A percentile compares a stretch with the other conserved stretches of the same genome.
Evolutionary conservation across 2,797 vertebrate genomes (phyloP).

Genomic region (Pseudochirops cupreus): DNA sequence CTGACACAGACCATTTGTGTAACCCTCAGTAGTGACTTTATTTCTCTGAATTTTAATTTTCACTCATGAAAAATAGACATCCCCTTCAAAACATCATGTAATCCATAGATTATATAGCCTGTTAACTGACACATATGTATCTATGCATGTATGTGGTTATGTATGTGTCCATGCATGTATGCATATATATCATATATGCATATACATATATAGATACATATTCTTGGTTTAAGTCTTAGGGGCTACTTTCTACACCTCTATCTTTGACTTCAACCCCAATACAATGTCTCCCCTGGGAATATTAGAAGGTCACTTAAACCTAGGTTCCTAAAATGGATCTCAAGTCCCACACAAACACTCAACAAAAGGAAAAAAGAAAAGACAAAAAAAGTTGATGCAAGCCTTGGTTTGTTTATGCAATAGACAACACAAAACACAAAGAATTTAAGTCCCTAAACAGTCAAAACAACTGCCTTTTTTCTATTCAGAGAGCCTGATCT

Average conservation of each 20-base stretch:
- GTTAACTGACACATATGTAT: too few relatives aligned
- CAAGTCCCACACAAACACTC: too few relatives aligned
- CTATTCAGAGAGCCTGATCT: not conserved
- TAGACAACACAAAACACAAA: not conserved
- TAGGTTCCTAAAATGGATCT: not conserved
- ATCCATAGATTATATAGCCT: not conserved
- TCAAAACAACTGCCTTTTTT: not conserved
- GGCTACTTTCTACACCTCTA: not conserved
- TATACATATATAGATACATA: too few relatives aligned
- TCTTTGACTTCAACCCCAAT: not conserved
- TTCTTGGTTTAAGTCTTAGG: not conserved
- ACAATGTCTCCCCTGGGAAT: not conserved
- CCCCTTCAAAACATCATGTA: not conserved
- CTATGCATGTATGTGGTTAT: too few relatives aligned
- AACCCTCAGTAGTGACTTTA: not conserved
- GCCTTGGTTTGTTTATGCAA: not conserved
- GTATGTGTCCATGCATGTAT: not conserved
- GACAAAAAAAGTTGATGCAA: not conserved
- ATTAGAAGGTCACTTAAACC: not conserved
- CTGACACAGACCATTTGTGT: not conserved
- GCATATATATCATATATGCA: too few relatives aligned
- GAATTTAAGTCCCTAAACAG: not conserved
- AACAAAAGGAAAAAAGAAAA: too few relatives aligned
- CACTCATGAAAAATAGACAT: not conserved
- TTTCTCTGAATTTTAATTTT: not conserved